Conservation (phyloP, 2,888 invertebrate genomes). For the Stenodera caucasica region DNA sequence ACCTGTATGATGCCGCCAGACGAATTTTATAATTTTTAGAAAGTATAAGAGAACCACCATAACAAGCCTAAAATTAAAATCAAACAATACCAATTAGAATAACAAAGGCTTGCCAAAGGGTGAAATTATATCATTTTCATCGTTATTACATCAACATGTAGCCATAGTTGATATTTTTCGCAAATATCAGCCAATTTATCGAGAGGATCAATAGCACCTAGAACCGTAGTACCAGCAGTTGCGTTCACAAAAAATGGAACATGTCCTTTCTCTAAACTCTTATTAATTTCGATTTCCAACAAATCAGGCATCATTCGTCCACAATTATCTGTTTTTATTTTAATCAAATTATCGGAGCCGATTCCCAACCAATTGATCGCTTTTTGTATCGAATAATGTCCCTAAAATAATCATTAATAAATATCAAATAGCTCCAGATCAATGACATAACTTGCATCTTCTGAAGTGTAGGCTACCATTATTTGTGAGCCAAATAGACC, state of each 20-base stretch:
- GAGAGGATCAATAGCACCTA: slow-evolving; percentile 82
- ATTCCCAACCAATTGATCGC: slow-evolving; percentile 82
- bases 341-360: slow-evolving; percentile 71
- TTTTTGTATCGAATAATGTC: slow-evolving; percentile 82
- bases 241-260: slow-evolving; percentile 73
- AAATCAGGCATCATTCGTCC: slow-evolving; percentile 70
- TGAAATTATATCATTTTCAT: not conserved
- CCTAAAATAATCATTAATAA: slow-evolving; percentile 52
- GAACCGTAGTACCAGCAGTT: slow-evolving; percentile 79
- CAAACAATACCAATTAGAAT: slow-evolving; percentile 2
- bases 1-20: slow-evolving; percentile 26
- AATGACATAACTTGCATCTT: slow-evolving; percentile 69
- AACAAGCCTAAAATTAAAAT: slow-evolving; percentile 32
- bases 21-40: slow-evolving; percentile 25
- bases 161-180: slow-evolving; percentile 69
- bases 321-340: slow-evolving; percentile 66
- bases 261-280: slow-evolving; percentile 56
- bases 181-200: slow-evolving; percentile 70
- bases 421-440: too few relatives aligned
- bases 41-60: slow-evolving; percentile 29
- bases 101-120: not conserved
- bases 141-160: slow-evolving; percentile 76
- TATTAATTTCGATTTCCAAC: slow-evolving; percentile 62
- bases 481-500: slow-evolving; percentile 66
- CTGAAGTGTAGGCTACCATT: slow-evolving; percentile 73